A percentile compares a stretch with the other conserved stretches of the same genome.
Conservation (phyloP, 2,888 invertebrate genomes). For the Scaeva pyrastri region DNA sequence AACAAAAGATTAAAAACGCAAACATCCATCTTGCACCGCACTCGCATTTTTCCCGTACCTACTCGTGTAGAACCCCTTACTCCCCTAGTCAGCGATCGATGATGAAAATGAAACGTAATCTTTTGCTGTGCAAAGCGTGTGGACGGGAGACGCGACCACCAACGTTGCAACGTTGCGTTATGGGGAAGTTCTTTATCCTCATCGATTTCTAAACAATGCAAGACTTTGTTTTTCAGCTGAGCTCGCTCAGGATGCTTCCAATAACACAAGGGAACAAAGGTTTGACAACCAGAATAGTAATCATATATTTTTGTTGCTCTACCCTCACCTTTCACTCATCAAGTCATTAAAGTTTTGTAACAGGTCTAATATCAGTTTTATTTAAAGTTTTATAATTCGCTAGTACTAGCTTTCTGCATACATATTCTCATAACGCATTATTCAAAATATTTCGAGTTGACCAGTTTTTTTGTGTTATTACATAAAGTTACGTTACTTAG, state of each 20-base stretch:
- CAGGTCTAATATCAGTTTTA: too few species aligned
- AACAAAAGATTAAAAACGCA: conserved; percentile 72
- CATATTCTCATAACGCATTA: too few species aligned
- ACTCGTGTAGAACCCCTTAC: neutral
- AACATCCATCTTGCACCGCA: conserved; percentile 66
- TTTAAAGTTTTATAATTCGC: too few species aligned
- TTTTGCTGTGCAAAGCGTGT: conserved; percentile 69
- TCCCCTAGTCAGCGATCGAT: conserved; percentile 48
- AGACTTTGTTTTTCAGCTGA: conserved; percentile 50
- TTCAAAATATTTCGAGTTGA: too few species aligned
- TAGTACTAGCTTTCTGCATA: too few species aligned
- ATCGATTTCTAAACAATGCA: conserved; percentile 72
- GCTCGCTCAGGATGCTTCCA: conserved; percentile 10
- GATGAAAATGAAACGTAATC: conserved; percentile 71
- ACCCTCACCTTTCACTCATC: too few species aligned
- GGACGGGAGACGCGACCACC: conserved; percentile 59
- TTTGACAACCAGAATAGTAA: too few species aligned
- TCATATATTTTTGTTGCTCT: too few species aligned
- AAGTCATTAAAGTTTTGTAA: too few species aligned
- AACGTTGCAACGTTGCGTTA: conserved; percentile 51
- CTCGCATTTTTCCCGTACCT: conserved; percentile 19
- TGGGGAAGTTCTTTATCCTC: conserved; percentile 57
- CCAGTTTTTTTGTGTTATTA: too few species aligned
- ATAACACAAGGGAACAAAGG: too few species aligned
- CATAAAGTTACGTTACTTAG: too few species aligned